Base-by-base conservation (phyloP, 2,113 vertebrate genomes). In the Muntiacus muntjak region DNA sequence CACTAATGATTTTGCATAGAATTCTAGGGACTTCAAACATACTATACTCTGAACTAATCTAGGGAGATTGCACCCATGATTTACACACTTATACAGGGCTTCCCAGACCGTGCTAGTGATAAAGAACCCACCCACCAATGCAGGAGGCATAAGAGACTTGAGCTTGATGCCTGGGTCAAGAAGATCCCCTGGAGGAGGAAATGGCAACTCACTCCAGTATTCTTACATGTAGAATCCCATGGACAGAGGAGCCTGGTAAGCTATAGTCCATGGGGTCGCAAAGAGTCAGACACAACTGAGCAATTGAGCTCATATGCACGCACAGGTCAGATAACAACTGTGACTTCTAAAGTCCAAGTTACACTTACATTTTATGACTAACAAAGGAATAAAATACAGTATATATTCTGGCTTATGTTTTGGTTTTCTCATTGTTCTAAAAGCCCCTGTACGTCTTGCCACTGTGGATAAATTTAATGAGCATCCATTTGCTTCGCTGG, bases 401-500 rank as follows among this genome's bases (percentile, higher is more conserved):
- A 36, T 7, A 25, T 57, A 74, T 0, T 6, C 33, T 15, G 28
- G 36, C 52, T 14, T 33, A 45, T 74, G 96, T 85, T 84, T 79
- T 60, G 40, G 91, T 81, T 33, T 81, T 89, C 33, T 79, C 71
- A 60, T 57, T 81, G 88, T 40, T 97, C 54, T 89, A 54, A 94
- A 60, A 86, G 52, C 60, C 58, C 58, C 40, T 12, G 23, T 5
- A 45, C 43, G 60, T 94, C 60, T 92, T 50, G 52, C 57, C 74
- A 54, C n/a, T n/a, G 54, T 71, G 54, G 54, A 92, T 84, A 92
- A 54, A 97, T 90, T 93, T 95, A 97, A 97, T 96, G 95, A 97
- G 74, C 79, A 93, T 54, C 62, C 91, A 91, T 97, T 91, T 36
- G 14, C 64, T 86, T 93, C n/a, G 28, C 0, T 55, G 91, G 97